Evolutionary conservation across 2,888 invertebrate species (phyloP), one percentile per base, ranked within the genome.

Genomic region (Theodoxus fluviatilis): DNA sequence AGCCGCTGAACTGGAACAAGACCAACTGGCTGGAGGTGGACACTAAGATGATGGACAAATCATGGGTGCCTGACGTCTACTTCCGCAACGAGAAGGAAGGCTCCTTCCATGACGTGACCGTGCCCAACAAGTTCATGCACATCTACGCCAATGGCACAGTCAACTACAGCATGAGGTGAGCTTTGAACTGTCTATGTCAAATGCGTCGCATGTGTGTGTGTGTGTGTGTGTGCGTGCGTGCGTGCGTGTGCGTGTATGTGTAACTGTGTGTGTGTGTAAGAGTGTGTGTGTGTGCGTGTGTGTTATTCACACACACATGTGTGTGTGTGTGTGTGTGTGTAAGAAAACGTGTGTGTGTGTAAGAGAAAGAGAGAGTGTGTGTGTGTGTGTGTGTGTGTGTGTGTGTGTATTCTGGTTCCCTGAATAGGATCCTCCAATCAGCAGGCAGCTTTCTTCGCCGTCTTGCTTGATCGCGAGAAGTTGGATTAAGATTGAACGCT

Each of bases 51-150:
- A 84, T 83, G 76, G 73, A 75, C 43, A 69, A 70, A 3, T 75
- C 83, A 4, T 84, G 84, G 84, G 80, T 83, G 18, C 84, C 84
- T 4, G 84, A 84, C 65, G 75, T 83, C 22, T 81, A 78, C 69
- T 80, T 83, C 57, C 68, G 78, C 38, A 83, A 83, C 70, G 83
- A 83, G 70, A 83, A 83, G 68, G 67, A 71, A 6, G 83, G 80
- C 2, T 66, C 72, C 22, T 76, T 81, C 55, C 83, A 83, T 68
- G 72, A 76, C 25, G 76, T 83, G 31, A 83, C 83, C 0, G 81
- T 83, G 0, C 83, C 83, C 12, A 83, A 83, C 68, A 77, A 75
- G 65, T 76, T 83, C 35, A 78, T 83, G 78, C 80, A 83, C 55
- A 76, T 83, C 12, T 80, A 78, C 64, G 79, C 79, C 2, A 72